Base-by-base conservation (phyloP, 92 coral and sea anemone species). In the Palythoa heliodiscus region DNA sequence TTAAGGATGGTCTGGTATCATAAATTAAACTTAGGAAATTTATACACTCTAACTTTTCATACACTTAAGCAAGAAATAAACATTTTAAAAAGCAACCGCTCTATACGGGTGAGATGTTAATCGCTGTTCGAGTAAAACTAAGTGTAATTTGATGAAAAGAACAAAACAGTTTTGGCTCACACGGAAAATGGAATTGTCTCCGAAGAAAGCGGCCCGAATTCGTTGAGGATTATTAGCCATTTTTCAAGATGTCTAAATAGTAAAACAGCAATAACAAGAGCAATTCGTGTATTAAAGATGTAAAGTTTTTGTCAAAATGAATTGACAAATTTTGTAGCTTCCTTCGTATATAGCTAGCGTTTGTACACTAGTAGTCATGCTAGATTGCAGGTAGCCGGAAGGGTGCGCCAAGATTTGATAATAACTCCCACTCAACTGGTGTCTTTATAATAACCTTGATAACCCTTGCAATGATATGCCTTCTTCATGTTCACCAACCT, bases 1-100 rank as follows among this genome's bases (percentile, higher is more conserved):
- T 53, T 48, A 22, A 53, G 63, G 35, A 40, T 17, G 58, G 52
- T 76, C 67, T 52, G 25, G 50, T 76, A 76, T 76, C 60, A 55
- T 22, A 23, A 53, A 76, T 54, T 25, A 29, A 52, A 29, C 61
- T 76, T 19, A 54, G 67, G 43, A 76, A 53, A 76, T 69, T 69
- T 69, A 69, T 29, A 37, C 81, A 76, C 48, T 76, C 68, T 16
- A 54, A 25, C 20, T 76, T 20, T 76, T 25, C 68, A 76, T 76
- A 54, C 67, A 29, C 25, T 76, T 54, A 76, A 76, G 47, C 23
- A 23, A 7, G 81, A 24, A 76, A 76, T 25, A 76, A 69, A 25
- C 4, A 53, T 19, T 53, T 75, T 76, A 76, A 76, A 54, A 24
- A 25, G 20, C 81, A 54, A 53, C 48, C 58, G 20, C 19, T 58